A percentile compares a stretch with the other conserved stretches of the same genome.
Conservation (phyloP, 2,797 vertebrate species). For the Zalophus californianus region DNA sequence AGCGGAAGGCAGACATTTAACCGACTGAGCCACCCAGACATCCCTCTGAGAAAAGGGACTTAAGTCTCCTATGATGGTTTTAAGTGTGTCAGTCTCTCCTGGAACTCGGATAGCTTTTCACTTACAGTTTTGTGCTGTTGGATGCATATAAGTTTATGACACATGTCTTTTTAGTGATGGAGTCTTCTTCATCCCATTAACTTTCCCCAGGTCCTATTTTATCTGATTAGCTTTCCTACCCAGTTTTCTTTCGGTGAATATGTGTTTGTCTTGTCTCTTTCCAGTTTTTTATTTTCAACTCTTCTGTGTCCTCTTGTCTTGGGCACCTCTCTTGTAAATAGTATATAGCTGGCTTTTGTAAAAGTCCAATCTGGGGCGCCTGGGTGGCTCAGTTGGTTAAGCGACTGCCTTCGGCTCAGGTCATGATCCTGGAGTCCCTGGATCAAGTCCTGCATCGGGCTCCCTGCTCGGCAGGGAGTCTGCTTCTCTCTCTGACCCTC, state of each 20-base stretch:
- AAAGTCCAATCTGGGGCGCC: slow-evolving; percentile 9
- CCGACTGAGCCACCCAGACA: background rate
- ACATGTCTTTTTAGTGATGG: background rate
- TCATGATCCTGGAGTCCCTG: no score
- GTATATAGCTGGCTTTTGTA: slow-evolving; percentile 61
- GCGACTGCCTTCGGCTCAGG: no score
- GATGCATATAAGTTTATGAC: background rate
- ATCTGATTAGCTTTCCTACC: slow-evolving; percentile 42
- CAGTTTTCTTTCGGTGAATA: slow-evolving; percentile 7
- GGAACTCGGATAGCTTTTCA: background rate
- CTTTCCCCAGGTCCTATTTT: slow-evolving; percentile 4
- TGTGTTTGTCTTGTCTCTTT: slow-evolving; percentile 35
- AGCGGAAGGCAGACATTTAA: background rate
- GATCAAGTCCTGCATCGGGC: no score
- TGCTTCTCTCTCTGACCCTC: no score
- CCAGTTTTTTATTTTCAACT: slow-evolving; percentile 57
- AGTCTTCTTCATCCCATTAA: background rate
- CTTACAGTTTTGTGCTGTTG: background rate
- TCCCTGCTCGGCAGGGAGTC: no score
- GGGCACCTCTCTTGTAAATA: slow-evolving; percentile 59
- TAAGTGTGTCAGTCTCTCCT: background rate
- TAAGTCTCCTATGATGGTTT: background rate
- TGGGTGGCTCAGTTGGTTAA: no score
- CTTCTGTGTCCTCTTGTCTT: slow-evolving; percentile 66
- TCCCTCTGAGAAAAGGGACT: background rate